phyloP scores from a whole-genome alignment of 2,113 vertebrate genomes.

The Saguinus imperator region DNA sequence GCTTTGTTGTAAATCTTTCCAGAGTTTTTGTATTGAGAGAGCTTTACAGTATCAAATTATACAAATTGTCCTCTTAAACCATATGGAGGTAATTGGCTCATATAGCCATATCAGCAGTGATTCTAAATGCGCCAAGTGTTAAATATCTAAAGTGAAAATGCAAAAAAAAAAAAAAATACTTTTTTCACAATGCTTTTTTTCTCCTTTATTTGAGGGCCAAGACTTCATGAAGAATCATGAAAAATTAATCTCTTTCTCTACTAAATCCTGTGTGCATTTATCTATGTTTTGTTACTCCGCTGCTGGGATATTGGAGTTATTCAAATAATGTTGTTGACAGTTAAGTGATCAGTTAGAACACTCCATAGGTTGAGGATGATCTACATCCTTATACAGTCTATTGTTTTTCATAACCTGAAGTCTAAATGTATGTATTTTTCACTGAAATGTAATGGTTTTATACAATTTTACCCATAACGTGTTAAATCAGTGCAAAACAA shows the following conservation, averaged over 20 bases:
- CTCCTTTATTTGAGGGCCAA: background rate
- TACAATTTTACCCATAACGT: background rate
- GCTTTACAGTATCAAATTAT: constrained; percentile 52
- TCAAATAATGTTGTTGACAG: background rate
- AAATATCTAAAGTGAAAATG: background rate
- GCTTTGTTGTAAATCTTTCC: constrained; percentile 42
- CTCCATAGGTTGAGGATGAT: background rate
- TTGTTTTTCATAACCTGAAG: background rate
- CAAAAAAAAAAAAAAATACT: background rate
- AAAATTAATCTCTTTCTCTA: background rate
- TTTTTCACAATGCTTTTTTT: background rate
- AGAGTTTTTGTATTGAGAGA: constrained; percentile 53
- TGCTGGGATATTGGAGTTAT: background rate
- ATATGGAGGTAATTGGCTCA: constrained; percentile 63
- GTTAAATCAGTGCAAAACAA: background rate
- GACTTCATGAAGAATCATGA: background rate
- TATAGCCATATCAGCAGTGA: background rate
- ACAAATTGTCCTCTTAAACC: constrained; percentile 57
- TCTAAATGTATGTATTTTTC: background rate
- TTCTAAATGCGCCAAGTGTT: constrained; percentile 14
- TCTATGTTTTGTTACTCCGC: background rate
- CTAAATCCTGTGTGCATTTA: background rate
- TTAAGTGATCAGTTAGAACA: background rate
- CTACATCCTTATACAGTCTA: background rate
- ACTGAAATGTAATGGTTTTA: background rate